Conservation (phyloP, 2,888 invertebrate genomes). For the Lycaena phlaeas region DNA sequence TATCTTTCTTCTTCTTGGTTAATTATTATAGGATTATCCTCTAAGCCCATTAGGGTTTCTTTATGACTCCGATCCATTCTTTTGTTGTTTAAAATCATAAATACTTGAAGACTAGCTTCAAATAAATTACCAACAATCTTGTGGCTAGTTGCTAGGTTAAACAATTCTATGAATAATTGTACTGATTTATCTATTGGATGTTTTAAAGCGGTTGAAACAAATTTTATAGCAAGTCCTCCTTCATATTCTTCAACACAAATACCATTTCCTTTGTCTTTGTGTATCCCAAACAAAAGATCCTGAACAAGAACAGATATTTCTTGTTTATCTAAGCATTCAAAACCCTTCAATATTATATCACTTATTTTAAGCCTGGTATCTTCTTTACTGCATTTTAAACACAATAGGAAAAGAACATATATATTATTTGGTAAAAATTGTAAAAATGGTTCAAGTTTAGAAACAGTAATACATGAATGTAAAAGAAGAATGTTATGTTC, state of each 20-base stretch:
- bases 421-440: slow-evolving; percentile 47
- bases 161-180: slow-evolving; percentile 39
- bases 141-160: slow-evolving; percentile 31
- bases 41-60: slow-evolving; percentile 38
- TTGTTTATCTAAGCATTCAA: slow-evolving; percentile 33
- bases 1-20: slow-evolving; percentile 46
- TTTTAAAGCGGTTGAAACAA: slow-evolving; percentile 19
- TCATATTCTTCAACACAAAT: slow-evolving; percentile 43
- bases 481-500: slow-evolving; percentile 44
- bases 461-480: slow-evolving; percentile 40
- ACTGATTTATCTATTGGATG: slow-evolving; percentile 34
- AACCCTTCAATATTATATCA: slow-evolving; percentile 41
- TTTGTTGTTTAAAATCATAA: slow-evolving; percentile 34
- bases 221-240: slow-evolving; percentile 50
- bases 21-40: slow-evolving; percentile 43
- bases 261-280: slow-evolving; percentile 18
- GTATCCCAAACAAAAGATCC: slow-evolving; percentile 36
- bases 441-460: slow-evolving; percentile 41
- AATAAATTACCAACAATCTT: slow-evolving; percentile 36
- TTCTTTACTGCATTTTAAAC: slow-evolving; percentile 40
- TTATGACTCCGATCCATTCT: slow-evolving; percentile 30
- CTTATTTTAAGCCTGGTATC: slow-evolving; percentile 42
- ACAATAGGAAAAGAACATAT: slow-evolving; percentile 52
- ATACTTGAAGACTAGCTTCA: slow-evolving; percentile 36
- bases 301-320: slow-evolving; percentile 28